Base-by-base conservation (phyloP, 2,113 vertebrate genomes). In the Pachycephala philippinensis region DNA sequence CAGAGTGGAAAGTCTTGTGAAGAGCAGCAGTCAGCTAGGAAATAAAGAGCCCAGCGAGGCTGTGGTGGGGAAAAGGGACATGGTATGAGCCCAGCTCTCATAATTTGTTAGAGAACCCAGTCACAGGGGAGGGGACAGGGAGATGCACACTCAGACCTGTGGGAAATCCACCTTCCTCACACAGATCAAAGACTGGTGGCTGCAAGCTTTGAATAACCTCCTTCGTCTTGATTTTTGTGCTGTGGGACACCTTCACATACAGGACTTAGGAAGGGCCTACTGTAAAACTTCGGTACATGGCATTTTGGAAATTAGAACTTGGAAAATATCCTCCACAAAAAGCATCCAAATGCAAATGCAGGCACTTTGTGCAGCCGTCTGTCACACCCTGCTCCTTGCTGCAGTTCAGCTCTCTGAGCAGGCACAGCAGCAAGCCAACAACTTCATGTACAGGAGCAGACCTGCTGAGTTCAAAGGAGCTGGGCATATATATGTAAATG, bases 381-480 rank as follows among this genome's bases (percentile, higher is more conserved):
- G 31, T 61, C 52, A 15, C 5, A 10, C 39, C 37, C 17, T 71
- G 37, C 13, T 68, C 69, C 11, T 1, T 24, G 9, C 33, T 81
- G 30, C 21, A 23, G 33, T 56, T 68, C 52, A 71, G 42, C 40
- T 56, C 45, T 35, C 60, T 33, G 40, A 75, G 85, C 64, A 76
- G 61, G 14, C 63, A n/a, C 82, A 77, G 84, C 60, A 66, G 71
- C 79, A 63, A 76, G 49, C 76, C 68, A 70, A 26, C 49, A 87
- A 16, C 69, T 89, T 68, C 57, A 35, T 17, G 61, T 68, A 49
- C 76, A 74, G 92, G 76, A 96, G 53, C 85, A 87, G 64, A 68
- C 84, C 61, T n/a, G 45, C 82, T 88, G 88, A 88, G 81, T 88
- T 97, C 66, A 87, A 86, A 87, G 90, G 68, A 90, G 42, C 75